Conservation (phyloP, 2,888 invertebrate genomes). For the Clepsis dumicolana region DNA sequence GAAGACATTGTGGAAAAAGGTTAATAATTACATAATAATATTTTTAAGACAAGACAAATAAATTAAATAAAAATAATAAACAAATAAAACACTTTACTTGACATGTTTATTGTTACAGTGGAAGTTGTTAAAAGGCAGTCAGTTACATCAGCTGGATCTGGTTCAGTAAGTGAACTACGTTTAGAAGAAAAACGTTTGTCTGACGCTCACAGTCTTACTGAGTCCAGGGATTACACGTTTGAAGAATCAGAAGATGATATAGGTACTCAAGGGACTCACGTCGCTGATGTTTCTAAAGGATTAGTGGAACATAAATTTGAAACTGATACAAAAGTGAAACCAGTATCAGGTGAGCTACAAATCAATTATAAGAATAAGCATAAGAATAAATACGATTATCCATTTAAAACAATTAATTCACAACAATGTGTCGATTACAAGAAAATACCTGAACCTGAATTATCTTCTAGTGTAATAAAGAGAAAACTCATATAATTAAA, state of each 20-base stretch:
- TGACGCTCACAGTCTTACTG: constrained; percentile 81
- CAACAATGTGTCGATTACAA: too few relatives aligned
- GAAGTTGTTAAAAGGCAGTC: constrained; percentile 75
- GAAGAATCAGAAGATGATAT: constrained; percentile 85
- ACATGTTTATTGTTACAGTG: constrained; percentile 55
- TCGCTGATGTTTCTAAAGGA: constrained; percentile 66
- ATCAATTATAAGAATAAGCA: too few relatives aligned
- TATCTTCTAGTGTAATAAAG: too few relatives aligned
- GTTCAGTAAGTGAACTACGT: constrained; percentile 75
- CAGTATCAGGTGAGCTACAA: constrained; percentile 53
- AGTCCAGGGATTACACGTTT: constrained; percentile 83
- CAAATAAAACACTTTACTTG: too few relatives aligned
- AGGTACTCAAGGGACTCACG: constrained; percentile 76
- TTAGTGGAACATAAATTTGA: constrained; percentile 66
- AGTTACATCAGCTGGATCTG: constrained; percentile 79
- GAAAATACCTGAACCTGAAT: too few relatives aligned
- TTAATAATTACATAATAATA: constrained; percentile 45
- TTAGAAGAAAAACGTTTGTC: constrained; percentile 81
- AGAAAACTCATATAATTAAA: too few relatives aligned
- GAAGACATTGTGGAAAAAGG: constrained; percentile 67
- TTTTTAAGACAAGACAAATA: background rate
- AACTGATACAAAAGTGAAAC: constrained; percentile 60
- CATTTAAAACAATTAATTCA: too few relatives aligned
- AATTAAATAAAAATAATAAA: background rate
- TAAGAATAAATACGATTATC: too few relatives aligned